Percentiles rank a stretch among this genome's conserved stretches.
phyloP scores from a whole-genome alignment of 2,113 vertebrate species.

The Rhinolophus ferrumequinum region DNA sequence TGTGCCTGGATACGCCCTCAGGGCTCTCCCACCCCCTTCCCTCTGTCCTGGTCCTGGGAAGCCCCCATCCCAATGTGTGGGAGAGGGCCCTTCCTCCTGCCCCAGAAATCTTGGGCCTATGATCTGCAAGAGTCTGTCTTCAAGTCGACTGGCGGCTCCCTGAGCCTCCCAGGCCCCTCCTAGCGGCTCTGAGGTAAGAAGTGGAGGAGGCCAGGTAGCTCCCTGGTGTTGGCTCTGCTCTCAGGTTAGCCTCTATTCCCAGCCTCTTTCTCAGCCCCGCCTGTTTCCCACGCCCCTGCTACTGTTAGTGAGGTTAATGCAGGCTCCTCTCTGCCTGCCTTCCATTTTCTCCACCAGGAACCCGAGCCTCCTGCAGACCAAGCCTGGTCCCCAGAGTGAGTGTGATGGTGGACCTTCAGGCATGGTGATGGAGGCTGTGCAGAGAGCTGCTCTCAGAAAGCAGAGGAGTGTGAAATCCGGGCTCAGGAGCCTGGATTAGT shows the following conservation, averaged over 20 bases:
- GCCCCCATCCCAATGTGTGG: neutral
- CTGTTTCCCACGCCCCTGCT: neutral
- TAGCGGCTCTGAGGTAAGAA: neutral
- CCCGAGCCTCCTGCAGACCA: neutral
- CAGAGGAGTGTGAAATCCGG: neutral
- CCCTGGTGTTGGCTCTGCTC: accelerated
- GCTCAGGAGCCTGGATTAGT: accelerated
- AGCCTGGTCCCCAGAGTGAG: neutral
- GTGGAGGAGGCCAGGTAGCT: neutral
- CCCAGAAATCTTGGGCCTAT: neutral
- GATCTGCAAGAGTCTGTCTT: neutral
- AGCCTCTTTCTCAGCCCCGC: neutral
- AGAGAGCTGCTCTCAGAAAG: neutral
- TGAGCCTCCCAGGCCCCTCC: too few species aligned
- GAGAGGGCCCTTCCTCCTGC: neutral
- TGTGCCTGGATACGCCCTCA: neutral
- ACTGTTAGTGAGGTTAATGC: accelerated
- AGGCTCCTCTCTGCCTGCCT: neutral
- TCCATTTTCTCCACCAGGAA: neutral
- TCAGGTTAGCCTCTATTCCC: neutral
- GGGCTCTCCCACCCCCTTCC: accelerated
- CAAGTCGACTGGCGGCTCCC: neutral
- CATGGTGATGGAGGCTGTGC: accelerated
- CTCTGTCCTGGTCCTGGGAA: neutral
- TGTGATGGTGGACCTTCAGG: neutral